Evolutionary conservation across 2,113 vertebrate species (phyloP).

Genomic region (Oreochromis aureus): DNA sequence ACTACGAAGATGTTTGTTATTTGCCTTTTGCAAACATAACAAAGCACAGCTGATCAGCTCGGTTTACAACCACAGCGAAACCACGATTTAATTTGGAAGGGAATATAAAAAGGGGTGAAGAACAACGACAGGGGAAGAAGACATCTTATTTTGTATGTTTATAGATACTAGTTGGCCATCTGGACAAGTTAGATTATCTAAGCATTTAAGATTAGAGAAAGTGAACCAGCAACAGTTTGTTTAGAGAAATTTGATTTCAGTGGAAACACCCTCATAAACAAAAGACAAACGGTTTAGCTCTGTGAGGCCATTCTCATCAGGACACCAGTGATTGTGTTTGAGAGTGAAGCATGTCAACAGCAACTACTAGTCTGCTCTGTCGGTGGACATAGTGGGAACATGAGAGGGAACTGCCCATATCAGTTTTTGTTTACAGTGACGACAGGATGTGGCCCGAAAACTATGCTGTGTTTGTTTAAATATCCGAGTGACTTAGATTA

Average conservation of each 20-base stretch:
- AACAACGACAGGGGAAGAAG: not conserved
- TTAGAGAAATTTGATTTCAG: conserved; percentile 40
- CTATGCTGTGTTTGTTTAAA: conserved; percentile 35
- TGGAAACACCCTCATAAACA: not conserved
- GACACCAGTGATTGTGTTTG: not conserved
- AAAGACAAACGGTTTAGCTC: not conserved
- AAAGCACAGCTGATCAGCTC: conserved; percentile 48
- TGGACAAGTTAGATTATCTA: conserved; percentile 47
- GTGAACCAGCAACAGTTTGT: conserved; percentile 31
- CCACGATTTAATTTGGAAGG: conserved; percentile 45
- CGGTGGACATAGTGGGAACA: conserved; percentile 11
- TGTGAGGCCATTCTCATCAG: conserved; percentile 2
- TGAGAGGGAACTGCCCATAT: conserved; percentile 8
- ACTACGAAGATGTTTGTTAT: conserved; percentile 51
- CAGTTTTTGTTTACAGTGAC: conserved; percentile 40
- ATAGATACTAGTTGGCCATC: conserved; percentile 29
- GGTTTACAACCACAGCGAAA: conserved; percentile 49
- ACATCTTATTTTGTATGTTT: conserved; percentile 50
- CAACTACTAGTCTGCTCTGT: not conserved
- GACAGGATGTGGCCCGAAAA: conserved; percentile 40
- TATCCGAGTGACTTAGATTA: conserved; percentile 3
- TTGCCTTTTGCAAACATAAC: conserved; percentile 54
- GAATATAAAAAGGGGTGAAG: conserved; percentile 25
- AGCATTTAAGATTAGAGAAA: conserved; percentile 24
- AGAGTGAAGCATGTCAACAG: not conserved